phyloP scores from a whole-genome alignment of 2,888 invertebrate species.

The Cyaniris semiargus region DNA sequence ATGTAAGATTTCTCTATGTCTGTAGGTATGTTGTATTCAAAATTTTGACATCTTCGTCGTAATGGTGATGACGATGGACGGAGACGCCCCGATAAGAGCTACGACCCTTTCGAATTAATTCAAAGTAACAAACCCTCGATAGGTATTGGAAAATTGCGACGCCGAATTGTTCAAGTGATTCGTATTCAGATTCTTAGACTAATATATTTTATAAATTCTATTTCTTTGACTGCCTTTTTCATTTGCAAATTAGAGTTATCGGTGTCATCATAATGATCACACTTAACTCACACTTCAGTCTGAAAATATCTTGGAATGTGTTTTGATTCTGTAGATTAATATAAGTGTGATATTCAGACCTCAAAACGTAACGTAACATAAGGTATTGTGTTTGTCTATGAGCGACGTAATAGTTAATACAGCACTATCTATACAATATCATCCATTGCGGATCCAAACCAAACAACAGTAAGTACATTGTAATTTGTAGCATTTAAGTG shows the following conservation, averaged over 20 bases:
- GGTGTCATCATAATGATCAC: not conserved
- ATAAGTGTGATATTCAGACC: too few relatives aligned
- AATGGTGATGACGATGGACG: not conserved
- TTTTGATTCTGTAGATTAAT: too few relatives aligned
- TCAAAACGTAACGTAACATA: too few relatives aligned
- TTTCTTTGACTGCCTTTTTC: not conserved
- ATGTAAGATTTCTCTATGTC: too few relatives aligned
- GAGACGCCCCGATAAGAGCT: not conserved
- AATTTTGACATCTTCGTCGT: not conserved
- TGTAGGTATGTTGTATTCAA: too few relatives aligned
- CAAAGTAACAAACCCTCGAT: not conserved
- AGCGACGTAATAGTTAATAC: too few relatives aligned
- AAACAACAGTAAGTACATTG: too few relatives aligned
- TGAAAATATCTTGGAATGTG: not conserved
- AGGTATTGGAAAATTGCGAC: not conserved
- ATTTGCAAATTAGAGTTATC: not conserved
- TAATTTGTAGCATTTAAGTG: too few relatives aligned
- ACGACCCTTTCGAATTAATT: not conserved
- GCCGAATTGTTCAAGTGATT: not conserved
- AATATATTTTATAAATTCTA: not conserved
- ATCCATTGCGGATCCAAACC: too few relatives aligned
- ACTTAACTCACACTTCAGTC: not conserved
- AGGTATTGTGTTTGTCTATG: too few relatives aligned
- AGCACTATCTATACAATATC: too few relatives aligned
- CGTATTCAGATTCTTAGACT: not conserved